These are phyloP conservation scores for Sebastes steindachneri DNA, from an alignment of 2,797 vertebrate species.

Conservation along the genomic window DNA sequence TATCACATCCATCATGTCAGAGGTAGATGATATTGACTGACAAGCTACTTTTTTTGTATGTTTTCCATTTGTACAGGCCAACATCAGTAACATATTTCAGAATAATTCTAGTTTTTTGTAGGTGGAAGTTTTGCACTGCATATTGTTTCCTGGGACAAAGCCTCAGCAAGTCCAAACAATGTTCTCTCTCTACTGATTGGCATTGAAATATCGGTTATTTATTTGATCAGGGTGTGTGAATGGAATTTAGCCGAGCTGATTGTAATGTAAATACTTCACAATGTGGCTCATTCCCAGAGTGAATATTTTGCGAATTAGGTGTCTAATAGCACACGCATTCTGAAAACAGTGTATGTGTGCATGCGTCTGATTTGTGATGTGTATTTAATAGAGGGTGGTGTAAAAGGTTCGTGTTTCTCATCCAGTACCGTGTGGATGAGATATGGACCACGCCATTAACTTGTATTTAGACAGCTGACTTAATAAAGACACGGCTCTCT, in stretches of 20 bases:
- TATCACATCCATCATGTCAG: neutral
- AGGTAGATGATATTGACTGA: neutral
- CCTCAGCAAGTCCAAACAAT: neutral
- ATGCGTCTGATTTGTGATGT: constrained; percentile 40
- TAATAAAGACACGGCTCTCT: constrained; percentile 45
- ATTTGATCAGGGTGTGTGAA: constrained; percentile 29
- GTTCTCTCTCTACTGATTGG: neutral
- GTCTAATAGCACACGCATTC: neutral
- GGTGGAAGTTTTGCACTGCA: neutral
- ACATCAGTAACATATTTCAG: neutral
- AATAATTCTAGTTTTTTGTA: neutral
- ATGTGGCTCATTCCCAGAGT: constrained; percentile 27
- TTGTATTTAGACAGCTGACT: constrained; percentile 75
- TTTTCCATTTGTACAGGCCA: neutral
- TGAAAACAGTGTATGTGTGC: neutral
- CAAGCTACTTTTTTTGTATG: neutral
- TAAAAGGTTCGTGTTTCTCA: constrained; percentile 34
- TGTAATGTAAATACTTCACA: constrained; percentile 56
- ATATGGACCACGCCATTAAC: constrained; percentile 23
- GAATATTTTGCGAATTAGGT: constrained; percentile 49
- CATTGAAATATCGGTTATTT: constrained; percentile 14
- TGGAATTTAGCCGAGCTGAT: constrained; percentile 35
- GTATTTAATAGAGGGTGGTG: constrained; percentile 61
- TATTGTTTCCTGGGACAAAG: neutral
- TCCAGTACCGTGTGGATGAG: constrained; percentile 38